Evolutionary conservation across 2,888 invertebrate species (phyloP), one percentile per base, ranked within the genome.

Genomic region (Bombylius discolor): DNA sequence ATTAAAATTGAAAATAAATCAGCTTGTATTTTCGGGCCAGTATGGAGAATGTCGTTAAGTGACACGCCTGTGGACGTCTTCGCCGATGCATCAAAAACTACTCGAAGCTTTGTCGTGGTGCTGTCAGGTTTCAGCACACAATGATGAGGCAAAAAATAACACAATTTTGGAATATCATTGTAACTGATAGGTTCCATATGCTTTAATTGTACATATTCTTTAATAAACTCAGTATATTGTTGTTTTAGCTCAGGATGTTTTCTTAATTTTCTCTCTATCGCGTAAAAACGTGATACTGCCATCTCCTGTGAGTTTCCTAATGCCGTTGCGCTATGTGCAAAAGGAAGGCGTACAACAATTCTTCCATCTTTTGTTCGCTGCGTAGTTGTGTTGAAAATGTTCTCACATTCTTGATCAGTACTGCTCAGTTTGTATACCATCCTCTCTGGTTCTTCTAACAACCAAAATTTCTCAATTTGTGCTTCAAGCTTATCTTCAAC

Each of bases 101-200:
- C 62, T 6, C 67, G 54, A 1, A 66, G 59, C 47, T 65, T 64
- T 1, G 64, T 62, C 5, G 66, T 64, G 5, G 51, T 52, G 45
- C 66, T 64, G 9, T 64, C 59, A 4, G 55, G 55, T 36, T 63
- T 58, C 5, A 65, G 44, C 1, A 68, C 64, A 0, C 64, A 62
- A 42, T 64, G 66, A 52, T 67, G 66, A 8, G 67, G 66, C 44
- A 67, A 32, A 46, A 44, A 49, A 33, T 49, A 55, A 5, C 46
- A 47, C 4, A 1, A 32, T 5, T 46, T 13, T 13, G 52, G 52
- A 23, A 52, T 12, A 13, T 46, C n/a, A 13, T 31, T 13, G 1
- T 46, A 4, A 12, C 1, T 5, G n/a, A 52, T 8, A 12, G n/a
- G n/a, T 36, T 53, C 39, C 47, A 53, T 47, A 47, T 53, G 53